A percentile compares a stretch with the other conserved stretches of the same genome.
Conservation (phyloP, 2,113 vertebrate species). For the Crocuta crocuta region DNA sequence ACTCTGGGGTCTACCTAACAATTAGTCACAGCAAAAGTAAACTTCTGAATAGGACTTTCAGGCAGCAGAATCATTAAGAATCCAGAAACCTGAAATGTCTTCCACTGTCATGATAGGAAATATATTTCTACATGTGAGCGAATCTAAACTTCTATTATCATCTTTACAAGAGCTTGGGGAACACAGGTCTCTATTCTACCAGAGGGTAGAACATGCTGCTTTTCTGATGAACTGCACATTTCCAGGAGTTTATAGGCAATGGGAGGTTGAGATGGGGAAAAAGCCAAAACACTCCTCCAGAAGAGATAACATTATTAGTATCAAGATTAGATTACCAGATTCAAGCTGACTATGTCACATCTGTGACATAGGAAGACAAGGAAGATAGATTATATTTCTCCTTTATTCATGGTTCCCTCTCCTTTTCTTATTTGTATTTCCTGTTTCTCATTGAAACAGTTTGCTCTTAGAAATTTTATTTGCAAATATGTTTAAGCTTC, state of each 20-base stretch:
- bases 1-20: slow-evolving; percentile 30
- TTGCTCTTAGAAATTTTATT: slow-evolving; percentile 3
- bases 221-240: slow-evolving; percentile 21
- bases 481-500: slow-evolving; percentile 44
- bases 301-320: slow-evolving; percentile 32
- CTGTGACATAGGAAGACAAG: not conserved
- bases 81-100: slow-evolving; percentile 35
- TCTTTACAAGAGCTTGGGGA: not conserved
- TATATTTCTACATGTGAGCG: not conserved
- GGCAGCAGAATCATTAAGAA: not conserved
- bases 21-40: slow-evolving; percentile 46
- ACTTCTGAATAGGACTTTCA: slow-evolving; percentile 17
- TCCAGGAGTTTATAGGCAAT: not conserved
- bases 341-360: not conserved
- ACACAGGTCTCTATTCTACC: slow-evolving; percentile 30
- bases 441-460: not conserved
- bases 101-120: slow-evolving; percentile 35
- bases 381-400: slow-evolving; percentile 2
- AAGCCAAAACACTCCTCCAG: slow-evolving; percentile 39
- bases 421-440: not conserved
- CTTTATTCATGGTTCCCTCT: not conserved
- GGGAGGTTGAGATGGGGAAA: not conserved
- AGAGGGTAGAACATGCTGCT: not conserved
- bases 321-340: slow-evolving; percentile 51
- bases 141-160: slow-evolving; percentile 13